Conservation (phyloP, 2,113 vertebrate species). For the Anoura caudifer region DNA sequence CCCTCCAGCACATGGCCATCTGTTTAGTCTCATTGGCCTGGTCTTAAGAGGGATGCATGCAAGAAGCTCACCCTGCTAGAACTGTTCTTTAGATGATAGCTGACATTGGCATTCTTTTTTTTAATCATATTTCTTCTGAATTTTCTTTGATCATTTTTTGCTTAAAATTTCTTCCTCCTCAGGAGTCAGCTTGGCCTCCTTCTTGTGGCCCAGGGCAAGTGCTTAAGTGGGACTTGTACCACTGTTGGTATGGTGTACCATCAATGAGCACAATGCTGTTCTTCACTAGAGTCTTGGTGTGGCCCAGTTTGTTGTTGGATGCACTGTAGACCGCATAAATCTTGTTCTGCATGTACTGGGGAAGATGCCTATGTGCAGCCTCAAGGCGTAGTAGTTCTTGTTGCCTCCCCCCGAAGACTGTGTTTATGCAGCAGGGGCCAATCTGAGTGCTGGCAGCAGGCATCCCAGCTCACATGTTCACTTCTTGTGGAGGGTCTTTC, state of each 20-base stretch:
- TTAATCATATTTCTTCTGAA: not conserved
- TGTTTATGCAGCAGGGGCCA: not conserved
- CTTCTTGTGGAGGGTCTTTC: not conserved
- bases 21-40: not conserved
- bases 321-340: not conserved
- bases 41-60: not conserved
- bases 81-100: not conserved
- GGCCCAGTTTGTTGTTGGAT: not conserved
- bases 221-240: not conserved
- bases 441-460: not conserved
- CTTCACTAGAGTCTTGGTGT: not conserved
- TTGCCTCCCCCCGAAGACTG: not conserved
- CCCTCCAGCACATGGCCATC: not conserved
- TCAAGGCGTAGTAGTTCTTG: not conserved
- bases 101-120: not conserved
- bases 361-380: not conserved
- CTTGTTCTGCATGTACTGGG: not conserved
- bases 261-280: not conserved
- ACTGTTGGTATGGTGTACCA: not conserved
- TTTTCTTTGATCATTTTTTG: not conserved
- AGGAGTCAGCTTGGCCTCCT: not conserved
- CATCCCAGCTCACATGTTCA: not conserved
- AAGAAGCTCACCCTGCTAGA: not conserved
- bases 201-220: not conserved
- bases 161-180: not conserved